Evolutionary conservation across 2,888 invertebrate genomes (phyloP), one percentile per base, ranked within the genome.

Genomic region (Pseudococcus longispinus): DNA sequence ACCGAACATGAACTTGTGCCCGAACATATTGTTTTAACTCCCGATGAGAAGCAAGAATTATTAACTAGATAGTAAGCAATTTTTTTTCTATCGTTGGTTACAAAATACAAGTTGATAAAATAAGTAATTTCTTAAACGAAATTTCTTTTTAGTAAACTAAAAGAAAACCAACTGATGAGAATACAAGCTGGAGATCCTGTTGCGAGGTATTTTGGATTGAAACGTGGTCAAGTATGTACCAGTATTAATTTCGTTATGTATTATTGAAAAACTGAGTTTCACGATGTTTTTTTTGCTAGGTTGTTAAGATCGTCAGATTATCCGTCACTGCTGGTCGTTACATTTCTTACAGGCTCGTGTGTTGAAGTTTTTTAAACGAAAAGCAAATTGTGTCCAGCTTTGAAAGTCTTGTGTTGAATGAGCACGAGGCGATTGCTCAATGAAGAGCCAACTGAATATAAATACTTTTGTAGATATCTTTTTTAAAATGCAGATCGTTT

Each of bases 121-220:
- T 26, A 80, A 46, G 46, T 46, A 18, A 37, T 4, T 86, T 86
- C n/a, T 51, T 87, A 87, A 83, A 87, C 4, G 44, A 26, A 23
- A 23, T 89, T 88, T 89, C 89, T 2, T 70, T 70, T 89, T 91
- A 95, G 95, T 92, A 99, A 99, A 92, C 91, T 99, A 83, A 99
- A 98, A 91, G 99, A 99, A 91, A 98, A 98, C 91, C 99, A 99
- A 93, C 92, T 99, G 90, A 99, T 99, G 95, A 94, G 99, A 91
- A 99, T 99, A 91, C 99, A 99, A 92, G 97, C 96, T 11, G 98
- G 98, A 85, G 99, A 99, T 92, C 99, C 99, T 0, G 99, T 99
- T 0, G 97, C 99, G 0, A 93, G 99, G 90, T 99, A 99, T 91
- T 99, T 98, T 92, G 99, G 99, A 88, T 93, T 99, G 13, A 98